Evolutionary conservation across 2,113 vertebrate genomes (phyloP), one percentile per base, ranked within the genome.

Genomic region (Trichechus manatus): DNA sequence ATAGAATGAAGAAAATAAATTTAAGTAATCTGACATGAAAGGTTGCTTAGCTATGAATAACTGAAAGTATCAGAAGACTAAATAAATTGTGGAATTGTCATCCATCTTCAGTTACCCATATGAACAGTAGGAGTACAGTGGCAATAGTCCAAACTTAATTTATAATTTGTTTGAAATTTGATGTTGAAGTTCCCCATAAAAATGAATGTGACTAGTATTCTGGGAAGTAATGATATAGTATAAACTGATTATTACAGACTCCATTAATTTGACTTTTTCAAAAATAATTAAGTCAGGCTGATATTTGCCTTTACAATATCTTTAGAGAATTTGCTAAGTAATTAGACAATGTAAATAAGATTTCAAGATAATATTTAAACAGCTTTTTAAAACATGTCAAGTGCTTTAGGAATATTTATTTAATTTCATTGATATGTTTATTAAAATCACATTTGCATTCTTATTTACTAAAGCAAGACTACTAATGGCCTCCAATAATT

Each of bases 271-370:
- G 53, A 47, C 4, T 50, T 79, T 68, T 77, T 66, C 10, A 64
- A 77, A 96, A 93, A 79, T 47, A 61, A 96, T 42, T 81, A 84
- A 86, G 15, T 19, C 19, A 70, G 9, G 47, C 27, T 47, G 68
- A 53, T 47, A 20, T 78, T 91, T 87, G 87, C 9, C 80, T 78
- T 93, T 39, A 87, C 8, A 63, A 66, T 42, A 82, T 50, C 19
- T 79, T 89, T 72, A 74, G 33, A 66, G 66, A 42, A 36, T 93
- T 72, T 77, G 23, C 36, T 87, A 87, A 68, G 7, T 78, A 29
- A 74, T 64, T 89, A 39, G 4, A 83, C 70, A 87, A 78, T 87
- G 63, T 95, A 70, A 94, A 64, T 77, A 79, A 74, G 11, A 89
- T 75, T 89, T 84, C 68, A 89, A 86, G 6, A 50, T 23, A 66